phyloP scores from a whole-genome alignment of 1,140 invertebrate genomes.

The Elysia chlorotica region DNA sequence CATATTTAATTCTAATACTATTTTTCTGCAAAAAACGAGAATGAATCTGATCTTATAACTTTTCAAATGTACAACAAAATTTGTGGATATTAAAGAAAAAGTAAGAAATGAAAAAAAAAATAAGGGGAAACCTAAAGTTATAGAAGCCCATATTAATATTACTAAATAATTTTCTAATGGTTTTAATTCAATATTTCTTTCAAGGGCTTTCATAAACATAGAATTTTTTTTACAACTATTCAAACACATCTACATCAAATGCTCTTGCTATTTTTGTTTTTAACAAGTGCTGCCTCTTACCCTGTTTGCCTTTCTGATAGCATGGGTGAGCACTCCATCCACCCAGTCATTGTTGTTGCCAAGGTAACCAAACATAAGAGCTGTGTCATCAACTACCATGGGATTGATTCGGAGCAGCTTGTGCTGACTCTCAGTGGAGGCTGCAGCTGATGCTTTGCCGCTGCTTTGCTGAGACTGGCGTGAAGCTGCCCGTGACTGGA shows the following conservation, averaged over 20 bases:
- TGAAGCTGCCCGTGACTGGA: conserved; percentile 35
- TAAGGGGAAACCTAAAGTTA: no score
- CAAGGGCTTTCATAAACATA: background rate
- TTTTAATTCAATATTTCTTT: no score
- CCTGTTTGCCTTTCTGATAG: conserved; percentile 59
- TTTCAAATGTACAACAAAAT: no score
- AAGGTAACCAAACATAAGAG: conserved; percentile 58
- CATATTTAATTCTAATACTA: no score
- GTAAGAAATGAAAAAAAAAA: no score
- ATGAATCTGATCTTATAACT: no score
- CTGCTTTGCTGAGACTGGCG: conserved; percentile 38
- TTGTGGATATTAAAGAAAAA: no score
- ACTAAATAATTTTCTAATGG: no score
- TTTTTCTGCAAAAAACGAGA: no score
- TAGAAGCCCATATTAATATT: no score
- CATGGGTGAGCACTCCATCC: conserved; percentile 60
- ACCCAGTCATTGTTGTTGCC: conserved; percentile 57
- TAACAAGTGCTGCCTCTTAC: conserved; percentile 32
- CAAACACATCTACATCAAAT: background rate
- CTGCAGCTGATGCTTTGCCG: conserved; percentile 36
- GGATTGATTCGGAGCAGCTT: conserved; percentile 59
- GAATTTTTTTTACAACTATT: background rate
- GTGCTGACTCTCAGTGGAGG: conserved; percentile 48
- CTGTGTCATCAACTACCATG: conserved; percentile 56
- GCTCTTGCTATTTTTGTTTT: background rate